Evolutionary conservation across 2,797 vertebrate species (phyloP).

Genomic region (Xiphophorus birchmanni): DNA sequence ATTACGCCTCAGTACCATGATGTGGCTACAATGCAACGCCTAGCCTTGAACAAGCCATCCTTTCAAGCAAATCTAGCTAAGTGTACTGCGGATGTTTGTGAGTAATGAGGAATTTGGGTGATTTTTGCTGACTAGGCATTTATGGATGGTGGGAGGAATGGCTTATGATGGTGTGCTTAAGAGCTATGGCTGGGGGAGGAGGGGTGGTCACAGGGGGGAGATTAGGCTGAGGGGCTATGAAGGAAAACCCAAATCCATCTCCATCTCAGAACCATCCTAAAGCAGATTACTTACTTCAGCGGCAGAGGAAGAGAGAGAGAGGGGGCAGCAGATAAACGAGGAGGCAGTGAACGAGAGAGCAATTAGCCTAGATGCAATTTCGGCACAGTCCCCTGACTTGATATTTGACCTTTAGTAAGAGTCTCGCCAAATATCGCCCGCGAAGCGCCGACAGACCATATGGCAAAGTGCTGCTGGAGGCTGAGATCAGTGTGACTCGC

Average conservation of each 20-base stretch:
- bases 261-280: conserved; percentile 81
- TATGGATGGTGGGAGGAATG: conserved; percentile 33
- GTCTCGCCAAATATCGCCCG: conserved; percentile 75
- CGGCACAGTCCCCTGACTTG: conserved; percentile 79
- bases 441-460: conserved; percentile 78
- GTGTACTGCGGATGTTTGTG: conserved; percentile 76
- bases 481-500: conserved; percentile 70
- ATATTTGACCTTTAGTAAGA: conserved; percentile 81
- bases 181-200: conserved; percentile 60
- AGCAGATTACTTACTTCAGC: conserved; percentile 80
- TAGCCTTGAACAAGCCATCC: conserved; percentile 45
- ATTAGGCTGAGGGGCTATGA: conserved; percentile 76
- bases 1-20: conserved; percentile 32
- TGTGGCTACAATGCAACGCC: conserved; percentile 46
- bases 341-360: conserved; percentile 58
- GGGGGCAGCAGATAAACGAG: conserved; percentile 58
- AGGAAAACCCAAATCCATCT: conserved; percentile 80
- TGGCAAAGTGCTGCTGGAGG: conserved; percentile 78
- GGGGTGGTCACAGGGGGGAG: conserved; percentile 75
- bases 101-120: conserved; percentile 79
- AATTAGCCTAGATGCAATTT: conserved; percentile 82
- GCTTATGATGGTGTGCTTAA: conserved; percentile 75
- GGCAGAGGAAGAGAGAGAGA: conserved; percentile 24
- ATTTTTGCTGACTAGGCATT: conserved; percentile 75
- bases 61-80: conserved; percentile 75